Conservation (phyloP, 2,888 invertebrate genomes). For the Anodontia alba region DNA sequence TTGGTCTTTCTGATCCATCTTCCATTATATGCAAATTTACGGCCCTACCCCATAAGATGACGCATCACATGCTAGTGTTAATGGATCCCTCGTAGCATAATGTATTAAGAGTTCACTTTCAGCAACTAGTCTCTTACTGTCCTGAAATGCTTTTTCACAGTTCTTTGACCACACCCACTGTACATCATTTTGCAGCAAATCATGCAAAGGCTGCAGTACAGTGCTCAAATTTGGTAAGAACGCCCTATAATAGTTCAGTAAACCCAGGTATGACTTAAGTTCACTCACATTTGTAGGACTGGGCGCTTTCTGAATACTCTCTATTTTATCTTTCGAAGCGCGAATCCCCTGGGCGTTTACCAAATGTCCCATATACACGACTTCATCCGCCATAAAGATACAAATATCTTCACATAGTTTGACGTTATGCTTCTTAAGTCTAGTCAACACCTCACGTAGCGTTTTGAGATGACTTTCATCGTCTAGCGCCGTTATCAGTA, state of each 20-base stretch:
- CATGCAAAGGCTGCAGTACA: constrained; percentile 28
- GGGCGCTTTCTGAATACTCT: constrained; percentile 33
- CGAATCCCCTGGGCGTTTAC: constrained; percentile 37
- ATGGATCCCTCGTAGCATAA: constrained; percentile 21
- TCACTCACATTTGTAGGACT: constrained; percentile 36
- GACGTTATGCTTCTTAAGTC: constrained; percentile 18
- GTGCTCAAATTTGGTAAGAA: constrained; percentile 42
- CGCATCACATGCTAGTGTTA: constrained; percentile 66
- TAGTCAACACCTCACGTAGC: constrained; percentile 24
- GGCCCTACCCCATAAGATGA: constrained; percentile 77
- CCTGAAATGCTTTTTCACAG: constrained; percentile 20
- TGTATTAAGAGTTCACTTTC: constrained; percentile 19
- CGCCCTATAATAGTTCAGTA: constrained; percentile 41
- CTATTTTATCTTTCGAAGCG: constrained; percentile 29
- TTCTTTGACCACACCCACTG: constrained; percentile 15
- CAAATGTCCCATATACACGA: constrained; percentile 39
- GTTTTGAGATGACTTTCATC: constrained; percentile 22
- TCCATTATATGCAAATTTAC: constrained; percentile 60
- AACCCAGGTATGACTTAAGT: constrained; percentile 32
- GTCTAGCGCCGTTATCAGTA: constrained; percentile 28
- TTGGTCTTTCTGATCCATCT: not conserved
- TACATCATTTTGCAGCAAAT: constrained; percentile 21
- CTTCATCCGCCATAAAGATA: constrained; percentile 23
- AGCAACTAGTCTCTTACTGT: constrained; percentile 22
- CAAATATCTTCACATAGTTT: constrained; percentile 19